Percentiles rank a stretch among this genome's conserved stretches.
These are phyloP conservation scores for Genyomyrus donnyi DNA, from an alignment of 2,113 vertebrate species.

Conservation along the genomic window DNA sequence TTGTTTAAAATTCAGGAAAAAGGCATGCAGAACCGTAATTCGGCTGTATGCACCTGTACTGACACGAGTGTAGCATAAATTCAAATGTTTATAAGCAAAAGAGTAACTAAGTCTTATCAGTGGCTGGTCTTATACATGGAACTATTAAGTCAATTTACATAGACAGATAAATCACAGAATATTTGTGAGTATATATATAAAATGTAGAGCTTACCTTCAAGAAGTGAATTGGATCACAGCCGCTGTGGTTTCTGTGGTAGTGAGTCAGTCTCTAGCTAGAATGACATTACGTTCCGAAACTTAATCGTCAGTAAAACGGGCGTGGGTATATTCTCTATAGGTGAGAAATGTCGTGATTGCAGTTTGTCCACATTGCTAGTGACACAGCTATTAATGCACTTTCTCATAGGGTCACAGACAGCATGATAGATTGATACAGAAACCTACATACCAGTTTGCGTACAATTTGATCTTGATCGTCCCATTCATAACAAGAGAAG, in stretches of 20 bases:
- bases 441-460: not conserved
- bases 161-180: not conserved
- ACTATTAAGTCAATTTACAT: not conserved
- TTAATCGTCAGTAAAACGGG: slow-evolving; percentile 18
- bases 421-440: not conserved
- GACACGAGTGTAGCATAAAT: not conserved
- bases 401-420: slow-evolving; percentile 4
- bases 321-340: slow-evolving; percentile 45
- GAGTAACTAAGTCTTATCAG: not conserved
- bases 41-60: not conserved
- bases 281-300: not conserved
- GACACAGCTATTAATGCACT: slow-evolving; percentile 16
- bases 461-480: not conserved
- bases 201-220: not conserved
- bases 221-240: not conserved
- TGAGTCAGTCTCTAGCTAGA: not conserved
- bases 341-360: slow-evolving; percentile 63
- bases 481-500: not conserved
- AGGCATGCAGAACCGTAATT: not conserved
- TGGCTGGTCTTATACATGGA: not conserved
- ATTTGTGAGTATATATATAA: not conserved
- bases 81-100: not conserved
- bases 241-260: not conserved
- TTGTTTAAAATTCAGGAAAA: not conserved
- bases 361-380: slow-evolving; percentile 64